Evolutionary conservation across 2,888 invertebrate genomes (phyloP), one percentile per base, ranked within the genome.

Genomic region (Chrysotoxum bicinctum): DNA sequence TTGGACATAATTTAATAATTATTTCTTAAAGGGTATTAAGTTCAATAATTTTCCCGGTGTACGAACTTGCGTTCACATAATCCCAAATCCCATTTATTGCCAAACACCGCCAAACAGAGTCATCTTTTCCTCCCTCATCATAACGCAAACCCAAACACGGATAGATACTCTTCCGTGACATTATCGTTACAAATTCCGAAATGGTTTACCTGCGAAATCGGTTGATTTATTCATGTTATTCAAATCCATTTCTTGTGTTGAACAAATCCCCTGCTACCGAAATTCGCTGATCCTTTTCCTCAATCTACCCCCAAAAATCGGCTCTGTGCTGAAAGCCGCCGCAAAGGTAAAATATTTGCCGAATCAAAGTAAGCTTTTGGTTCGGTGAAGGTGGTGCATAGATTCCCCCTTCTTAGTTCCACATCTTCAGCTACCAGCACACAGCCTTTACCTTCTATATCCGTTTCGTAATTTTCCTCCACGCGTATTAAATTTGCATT

Each of bases 191-290:
- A 84, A 79, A 75, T 79, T 79, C 84, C 66, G 52, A 70, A 70
- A 79, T 72, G 60, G 66, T 64, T 73, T 50, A 84, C 80, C 84
- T 84, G 84, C 45, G 52, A 76, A 80, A 62, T 79, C 80, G 72
- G 40, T 74, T 87, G 83, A 85, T 87, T 88, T 87, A 88, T 88
- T 88, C 88, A 88, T 88, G 82, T 88, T 87, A 88, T 88, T 88
- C 88, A 88, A 88, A 87, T 88, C 87, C 85, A 87, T 87, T 87
- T 88, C 87, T 87, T 85, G 87, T 88, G 88, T 87, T 87, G 66
- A 79, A 72, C 84, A 75, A 76, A 84, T 48, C 75, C 80, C 75
- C 70, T 21, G n/a, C 80, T 35, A 32, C 68, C 73, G 58, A 75
- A 72, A 66, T 26, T 7, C 52, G 66, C 35, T 76, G 77, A 82